Percentiles rank a stretch among this genome's conserved stretches.
phyloP scores from a whole-genome alignment of 2,888 invertebrate genomes.

The Dryocosmus kuriphilus region DNA sequence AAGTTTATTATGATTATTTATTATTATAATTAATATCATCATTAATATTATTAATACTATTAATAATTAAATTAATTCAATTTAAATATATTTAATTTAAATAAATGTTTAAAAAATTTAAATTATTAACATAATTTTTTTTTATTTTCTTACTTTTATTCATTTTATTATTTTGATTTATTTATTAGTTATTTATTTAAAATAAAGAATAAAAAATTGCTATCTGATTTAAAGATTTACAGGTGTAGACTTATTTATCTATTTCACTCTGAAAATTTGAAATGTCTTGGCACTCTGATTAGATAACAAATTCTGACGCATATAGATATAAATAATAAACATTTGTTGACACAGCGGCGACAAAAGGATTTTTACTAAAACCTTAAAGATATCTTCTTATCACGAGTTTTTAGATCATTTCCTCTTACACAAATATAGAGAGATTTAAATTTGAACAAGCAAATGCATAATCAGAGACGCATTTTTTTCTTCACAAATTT shows the following conservation, averaged over 20 bases:
- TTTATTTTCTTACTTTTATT: too few relatives aligned
- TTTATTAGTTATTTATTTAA: slow-evolving; percentile 1
- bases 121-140: too few relatives aligned
- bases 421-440: neutral
- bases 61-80: too few relatives aligned
- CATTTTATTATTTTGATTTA: too few relatives aligned
- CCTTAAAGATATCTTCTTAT: slow-evolving; percentile 1
- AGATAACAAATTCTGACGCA: slow-evolving; percentile 21
- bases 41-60: too few relatives aligned
- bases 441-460: neutral
- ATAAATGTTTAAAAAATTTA: too few relatives aligned
- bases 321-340: slow-evolving; percentile 12
- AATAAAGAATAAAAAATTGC: slow-evolving; percentile 11
- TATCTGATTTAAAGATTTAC: slow-evolving; percentile 27
- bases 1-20: too few relatives aligned
- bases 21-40: too few relatives aligned
- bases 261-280: slow-evolving; percentile 32
- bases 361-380: slow-evolving; percentile 8
- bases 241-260: slow-evolving; percentile 19
- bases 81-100: too few relatives aligned
- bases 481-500: too few relatives aligned
- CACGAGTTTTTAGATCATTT: neutral
- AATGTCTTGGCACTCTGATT: slow-evolving; percentile 20
- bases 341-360: neutral
- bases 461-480: neutral